Base-by-base conservation (phyloP, 2,113 vertebrate species). In the Coregonus clupeaformis region DNA sequence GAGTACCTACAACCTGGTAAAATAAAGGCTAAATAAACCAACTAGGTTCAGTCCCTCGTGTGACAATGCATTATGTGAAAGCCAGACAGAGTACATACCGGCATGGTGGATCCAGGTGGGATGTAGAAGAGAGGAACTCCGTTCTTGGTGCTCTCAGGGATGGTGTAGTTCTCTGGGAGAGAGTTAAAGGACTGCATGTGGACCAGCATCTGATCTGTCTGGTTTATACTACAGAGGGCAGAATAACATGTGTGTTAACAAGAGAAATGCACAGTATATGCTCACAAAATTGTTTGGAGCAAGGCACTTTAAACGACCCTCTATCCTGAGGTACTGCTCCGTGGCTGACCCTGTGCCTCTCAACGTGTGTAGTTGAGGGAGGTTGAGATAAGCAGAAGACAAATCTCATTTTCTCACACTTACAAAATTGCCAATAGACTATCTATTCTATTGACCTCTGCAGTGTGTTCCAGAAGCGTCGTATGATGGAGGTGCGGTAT, bases 141-240 rank as follows among this genome's bases (percentile, higher is more conserved):
- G 0, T 98, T 99, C 91, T 98, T 98, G 60, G 97, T 99, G 91
- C 98, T 99, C 87, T 99, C 98, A 0, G 98, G 98, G 83, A 99
- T 98, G 1, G 91, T 98, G 89, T 97, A 99, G 78, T 98, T 97
- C 73, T 98, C 98, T 2, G 98, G 97, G 27, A 97, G 91, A 0
- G 95, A 97, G 78, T 97, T 98, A 86, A 99, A 99, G 0, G 97
- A 97, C 88, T 99, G 97, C 22, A 99, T 92, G 84, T 99, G 97
- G 73, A 99, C 97, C 84, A 98, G 81, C 97, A 99, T 98, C 91
- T 99, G 98, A 83, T 99, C 97, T 0, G 98, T 99, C 88, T 98
- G 97, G 87, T 97, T 98, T 85, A 99, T 99, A 84, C 98, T 99
- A 84, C 3, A 82, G 13, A 82, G 6, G n/a, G 18, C 1, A 77